Evolutionary conservation across 1,140 invertebrate species (phyloP), one percentile per base, ranked within the genome.

Genomic region (Caenorhabditis tropicalis): DNA sequence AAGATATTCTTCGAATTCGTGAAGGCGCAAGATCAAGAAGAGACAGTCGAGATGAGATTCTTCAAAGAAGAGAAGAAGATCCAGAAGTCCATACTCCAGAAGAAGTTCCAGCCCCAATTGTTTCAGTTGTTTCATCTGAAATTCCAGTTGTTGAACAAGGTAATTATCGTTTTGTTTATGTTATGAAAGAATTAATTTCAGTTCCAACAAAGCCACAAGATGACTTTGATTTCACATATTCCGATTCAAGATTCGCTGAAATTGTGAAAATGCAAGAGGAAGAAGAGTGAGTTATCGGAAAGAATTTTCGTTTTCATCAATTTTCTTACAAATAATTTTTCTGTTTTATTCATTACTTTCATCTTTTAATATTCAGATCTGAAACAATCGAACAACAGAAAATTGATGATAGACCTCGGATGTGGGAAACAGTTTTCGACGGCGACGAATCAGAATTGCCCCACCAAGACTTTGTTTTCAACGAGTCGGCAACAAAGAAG

Each of bases 361-460:
- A 51, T 51, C 48, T 33, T 33, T 39, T 48, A 29, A 36, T n/a
- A 51, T 53, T 21, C 49, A 53, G 79, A 81, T 46, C 39, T 36
- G 21, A 65, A 9, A 43, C 46, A 84, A 74, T 43, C 29, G 1
- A 48, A 81, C 2, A 21, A 36, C 27, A 65, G 29, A 43, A 58
- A 51, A 49, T 24, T 27, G 65, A 80, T 36, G 49, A 74, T 12
- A 83, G n/a, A 19, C 58, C 82, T 19, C 49, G 79, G 10, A 85
- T 85, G 84, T 85, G 84, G 84, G 53, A 51, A n/a, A 85, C 84
- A 15, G 84, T 85, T 46, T 85, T 85, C 60, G 84, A 85, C n/a
- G 81, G 56, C 9, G 84, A 85, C 46, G 84, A 82, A 81, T 65
- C 56, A 12, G 82, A 83, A 74, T 29, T 58, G 15, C 58, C 82